These are phyloP conservation scores for Tiliacea citrago DNA, from an alignment of 2,888 invertebrate genomes.

Conservation along the genomic window DNA sequence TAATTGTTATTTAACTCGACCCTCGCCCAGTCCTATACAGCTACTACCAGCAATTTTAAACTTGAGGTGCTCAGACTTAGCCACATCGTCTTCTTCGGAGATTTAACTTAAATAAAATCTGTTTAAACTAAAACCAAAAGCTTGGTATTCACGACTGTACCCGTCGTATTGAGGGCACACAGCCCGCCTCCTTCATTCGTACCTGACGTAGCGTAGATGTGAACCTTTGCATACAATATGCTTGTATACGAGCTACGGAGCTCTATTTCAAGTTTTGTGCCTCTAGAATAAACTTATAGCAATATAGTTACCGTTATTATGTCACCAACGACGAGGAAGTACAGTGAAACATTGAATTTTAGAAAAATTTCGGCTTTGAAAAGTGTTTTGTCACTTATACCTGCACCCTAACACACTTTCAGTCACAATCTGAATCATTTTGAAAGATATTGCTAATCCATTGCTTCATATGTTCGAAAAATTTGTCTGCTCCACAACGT, in stretches of 20 bases:
- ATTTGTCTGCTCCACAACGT: no score
- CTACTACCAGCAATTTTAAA: neutral
- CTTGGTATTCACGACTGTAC: constrained; percentile 65
- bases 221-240: constrained; percentile 61
- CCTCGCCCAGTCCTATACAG: neutral
- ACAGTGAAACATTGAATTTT: neutral
- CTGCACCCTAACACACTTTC: no score
- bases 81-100: neutral
- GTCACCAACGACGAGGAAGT: constrained; percentile 7
- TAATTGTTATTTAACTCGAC: no score
- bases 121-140: constrained; percentile 9
- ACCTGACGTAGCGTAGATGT: constrained; percentile 60
- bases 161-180: constrained; percentile 74
- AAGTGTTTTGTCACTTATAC: neutral
- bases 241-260: constrained; percentile 26
- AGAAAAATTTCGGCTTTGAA: neutral
- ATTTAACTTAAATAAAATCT: neutral
- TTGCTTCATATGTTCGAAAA: no score
- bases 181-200: constrained; percentile 75
- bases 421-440: no score
- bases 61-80: neutral
- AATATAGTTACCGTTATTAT: constrained; percentile 18
- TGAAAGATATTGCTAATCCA: no score
- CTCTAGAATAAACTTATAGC: constrained; percentile 31
- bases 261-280: constrained; percentile 43